A percentile compares a stretch with the other conserved stretches of the same genome.
These are phyloP conservation scores for Sciurus niger DNA, from an alignment of 2,113 vertebrate genomes.

Conservation along the genomic window DNA sequence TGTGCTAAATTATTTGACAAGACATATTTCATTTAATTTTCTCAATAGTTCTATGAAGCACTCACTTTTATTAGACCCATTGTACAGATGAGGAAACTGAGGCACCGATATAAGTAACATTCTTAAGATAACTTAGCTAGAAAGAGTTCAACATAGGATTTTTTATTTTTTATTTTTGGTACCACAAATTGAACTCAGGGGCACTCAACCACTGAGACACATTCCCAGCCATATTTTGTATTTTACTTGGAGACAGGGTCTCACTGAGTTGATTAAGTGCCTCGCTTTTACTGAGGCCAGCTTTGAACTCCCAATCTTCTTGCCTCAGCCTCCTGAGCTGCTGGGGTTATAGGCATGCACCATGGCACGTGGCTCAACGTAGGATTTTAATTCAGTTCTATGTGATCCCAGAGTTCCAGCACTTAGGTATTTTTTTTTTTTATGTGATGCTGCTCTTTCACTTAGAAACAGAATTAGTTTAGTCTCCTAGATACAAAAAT, in stretches of 20 bases:
- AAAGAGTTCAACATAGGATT: background rate
- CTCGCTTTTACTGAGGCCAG: too few relatives aligned
- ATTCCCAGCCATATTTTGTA: too few relatives aligned
- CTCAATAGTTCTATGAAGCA: background rate
- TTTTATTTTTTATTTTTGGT: background rate
- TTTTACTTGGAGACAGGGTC: too few relatives aligned
- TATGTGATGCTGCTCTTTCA: background rate
- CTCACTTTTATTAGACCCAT: background rate
- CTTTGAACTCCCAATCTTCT: too few relatives aligned
- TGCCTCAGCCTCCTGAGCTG: too few relatives aligned
- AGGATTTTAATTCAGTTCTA: background rate
- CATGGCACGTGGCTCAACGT: accelerated
- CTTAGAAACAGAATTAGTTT: background rate
- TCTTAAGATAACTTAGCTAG: background rate
- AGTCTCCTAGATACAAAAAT: background rate
- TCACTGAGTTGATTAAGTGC: too few relatives aligned
- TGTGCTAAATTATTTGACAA: slow-evolving; percentile 7
- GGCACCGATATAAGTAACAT: background rate
- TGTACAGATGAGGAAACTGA: background rate
- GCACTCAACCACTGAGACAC: too few relatives aligned
- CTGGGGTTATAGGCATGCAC: too few relatives aligned
- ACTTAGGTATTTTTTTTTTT: background rate
- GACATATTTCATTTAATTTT: background rate
- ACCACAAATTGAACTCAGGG: too few relatives aligned
- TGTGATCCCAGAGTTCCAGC: background rate